These are phyloP conservation scores for Trochalopteron elliotii DNA, from an alignment of 2,113 vertebrate genomes.

Conservation along the genomic window DNA sequence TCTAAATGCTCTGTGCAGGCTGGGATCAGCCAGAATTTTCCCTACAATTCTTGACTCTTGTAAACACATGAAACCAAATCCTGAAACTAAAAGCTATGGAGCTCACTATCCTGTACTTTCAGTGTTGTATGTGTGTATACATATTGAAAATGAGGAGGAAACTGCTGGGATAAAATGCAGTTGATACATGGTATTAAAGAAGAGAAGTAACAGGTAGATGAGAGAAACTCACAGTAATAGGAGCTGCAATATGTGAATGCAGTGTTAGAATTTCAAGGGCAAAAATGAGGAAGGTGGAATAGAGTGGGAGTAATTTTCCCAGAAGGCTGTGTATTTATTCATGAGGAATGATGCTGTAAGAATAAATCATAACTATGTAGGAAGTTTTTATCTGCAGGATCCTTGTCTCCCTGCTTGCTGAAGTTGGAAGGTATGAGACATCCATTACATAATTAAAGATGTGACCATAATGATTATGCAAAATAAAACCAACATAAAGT, in stretches of 20 bases:
- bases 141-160: not conserved
- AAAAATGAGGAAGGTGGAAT: not conserved
- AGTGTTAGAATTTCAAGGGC: not conserved
- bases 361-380: slow-evolving; percentile 17
- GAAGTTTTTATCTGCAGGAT: slow-evolving; percentile 18
- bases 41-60: not conserved
- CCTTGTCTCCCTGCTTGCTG: not conserved
- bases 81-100: not conserved
- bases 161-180: not conserved
- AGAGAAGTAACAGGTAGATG: not conserved
- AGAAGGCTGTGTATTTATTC: slow-evolving; percentile 33
- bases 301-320: slow-evolving; percentile 39
- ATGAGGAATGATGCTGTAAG: not conserved
- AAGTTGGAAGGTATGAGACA: not conserved
- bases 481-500: not conserved
- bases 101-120: not conserved
- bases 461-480: not conserved
- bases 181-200: not conserved
- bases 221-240: not conserved
- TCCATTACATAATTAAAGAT: not conserved
- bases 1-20: not conserved
- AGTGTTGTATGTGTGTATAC: not conserved
- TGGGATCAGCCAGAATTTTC: not conserved
- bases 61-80: not conserved
- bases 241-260: not conserved